phyloP scores from a whole-genome alignment of 2,888 invertebrate species.

The Thereva unica region DNA sequence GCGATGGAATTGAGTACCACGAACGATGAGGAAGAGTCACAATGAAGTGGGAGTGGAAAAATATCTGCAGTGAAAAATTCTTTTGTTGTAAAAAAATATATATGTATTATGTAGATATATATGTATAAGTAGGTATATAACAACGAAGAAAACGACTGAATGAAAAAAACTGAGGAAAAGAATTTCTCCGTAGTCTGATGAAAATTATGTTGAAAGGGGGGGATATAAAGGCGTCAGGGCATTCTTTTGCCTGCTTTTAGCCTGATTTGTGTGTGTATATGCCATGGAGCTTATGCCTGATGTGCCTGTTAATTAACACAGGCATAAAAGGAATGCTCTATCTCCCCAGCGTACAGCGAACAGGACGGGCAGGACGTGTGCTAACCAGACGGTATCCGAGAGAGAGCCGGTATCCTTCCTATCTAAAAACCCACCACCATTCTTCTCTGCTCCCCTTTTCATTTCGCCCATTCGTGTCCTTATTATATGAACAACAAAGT shows the following conservation, averaged over 20 bases:
- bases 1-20: not conserved
- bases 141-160: too few relatives aligned
- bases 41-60: too few relatives aligned
- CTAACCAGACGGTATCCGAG: slow-evolving; percentile 3
- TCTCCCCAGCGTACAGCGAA: not conserved
- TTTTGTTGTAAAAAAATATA: too few relatives aligned
- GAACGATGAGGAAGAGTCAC: not conserved
- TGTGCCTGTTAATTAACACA: slow-evolving; percentile 32
- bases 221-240: not conserved
- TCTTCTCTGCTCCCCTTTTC: not conserved
- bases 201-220: too few relatives aligned
- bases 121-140: too few relatives aligned
- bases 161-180: too few relatives aligned
- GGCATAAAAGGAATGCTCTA: slow-evolving; percentile 11
- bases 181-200: too few relatives aligned
- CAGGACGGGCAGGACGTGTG: not conserved
- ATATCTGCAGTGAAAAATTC: too few relatives aligned
- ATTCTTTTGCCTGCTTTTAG: slow-evolving; percentile 11
- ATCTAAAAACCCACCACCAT: too few relatives aligned
- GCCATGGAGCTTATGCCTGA: slow-evolving; percentile 9
- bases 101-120: too few relatives aligned
- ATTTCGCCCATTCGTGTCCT: slow-evolving; percentile 2
- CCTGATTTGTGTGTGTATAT: slow-evolving; percentile 21
- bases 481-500: slow-evolving; percentile 26
- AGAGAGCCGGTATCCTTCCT: too few relatives aligned